Evolutionary conservation across 1,140 invertebrate species (phyloP).

Genomic region (Hyles euphorbiae): DNA sequence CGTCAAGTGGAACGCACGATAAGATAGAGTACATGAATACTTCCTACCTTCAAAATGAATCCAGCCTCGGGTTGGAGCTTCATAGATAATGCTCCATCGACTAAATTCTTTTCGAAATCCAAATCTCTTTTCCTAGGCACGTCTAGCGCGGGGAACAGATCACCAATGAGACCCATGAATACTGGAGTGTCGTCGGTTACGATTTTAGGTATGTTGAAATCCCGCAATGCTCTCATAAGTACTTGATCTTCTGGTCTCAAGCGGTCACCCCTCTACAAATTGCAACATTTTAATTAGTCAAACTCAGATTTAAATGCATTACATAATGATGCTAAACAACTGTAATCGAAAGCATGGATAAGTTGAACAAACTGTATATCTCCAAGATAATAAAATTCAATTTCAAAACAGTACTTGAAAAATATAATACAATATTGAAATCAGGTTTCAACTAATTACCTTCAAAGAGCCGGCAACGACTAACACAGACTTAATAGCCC

Average conservation of each 20-base stretch:
- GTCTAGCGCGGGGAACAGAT: constrained; percentile 92
- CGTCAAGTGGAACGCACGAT: too few relatives aligned
- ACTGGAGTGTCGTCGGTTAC: constrained; percentile 92
- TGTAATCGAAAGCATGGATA: not conserved
- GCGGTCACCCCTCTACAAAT: constrained; percentile 78
- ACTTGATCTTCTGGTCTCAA: constrained; percentile 85
- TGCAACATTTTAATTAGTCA: too few relatives aligned
- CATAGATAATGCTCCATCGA: constrained; percentile 86
- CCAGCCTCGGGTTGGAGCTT: constrained; percentile 94
- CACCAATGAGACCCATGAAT: constrained; percentile 94
- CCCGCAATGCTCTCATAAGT: constrained; percentile 89
- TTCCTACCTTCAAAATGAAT: constrained; percentile 86
- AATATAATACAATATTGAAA: not conserved
- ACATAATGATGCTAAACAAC: too few relatives aligned
- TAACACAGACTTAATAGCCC: constrained; percentile 94
- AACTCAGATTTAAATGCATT: too few relatives aligned
- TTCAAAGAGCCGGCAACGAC: constrained; percentile 92
- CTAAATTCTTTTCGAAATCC: constrained; percentile 89
- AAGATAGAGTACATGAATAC: not conserved
- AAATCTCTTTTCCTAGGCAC: constrained; percentile 89
- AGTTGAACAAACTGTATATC: not conserved
- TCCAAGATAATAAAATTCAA: not conserved
- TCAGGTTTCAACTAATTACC: constrained; percentile 39
- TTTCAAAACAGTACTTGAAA: too few relatives aligned
- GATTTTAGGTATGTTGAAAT: constrained; percentile 96